A percentile compares a stretch with the other conserved stretches of the same genome.
Evolutionary conservation across 2,888 invertebrate genomes (phyloP).

Genomic region (Tetragnatha montana): DNA sequence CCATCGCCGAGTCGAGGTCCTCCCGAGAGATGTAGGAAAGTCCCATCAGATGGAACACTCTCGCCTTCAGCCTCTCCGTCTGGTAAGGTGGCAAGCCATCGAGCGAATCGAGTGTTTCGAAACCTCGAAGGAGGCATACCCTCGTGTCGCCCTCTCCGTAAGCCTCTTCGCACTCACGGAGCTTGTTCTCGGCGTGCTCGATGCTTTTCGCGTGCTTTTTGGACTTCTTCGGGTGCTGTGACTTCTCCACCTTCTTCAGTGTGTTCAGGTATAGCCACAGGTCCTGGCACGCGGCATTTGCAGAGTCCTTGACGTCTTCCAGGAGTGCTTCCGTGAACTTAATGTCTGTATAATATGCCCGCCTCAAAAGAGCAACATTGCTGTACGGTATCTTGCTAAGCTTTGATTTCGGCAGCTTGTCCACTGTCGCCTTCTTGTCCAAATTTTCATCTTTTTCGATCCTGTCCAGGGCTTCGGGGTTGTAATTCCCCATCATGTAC

Average conservation of each 20-base stretch:
- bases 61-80: no score
- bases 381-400: neutral
- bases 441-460: neutral
- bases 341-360: neutral
- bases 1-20: no score
- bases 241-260: neutral
- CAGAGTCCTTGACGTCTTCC: neutral
- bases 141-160: no score
- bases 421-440: neutral
- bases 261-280: conserved; percentile 34
- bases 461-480: no score
- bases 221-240: neutral
- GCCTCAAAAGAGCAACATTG: neutral
- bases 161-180: no score
- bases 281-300: neutral
- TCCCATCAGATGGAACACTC: no score
- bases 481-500: conserved; percentile 1
- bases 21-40: no score
- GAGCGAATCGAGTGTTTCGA: no score
- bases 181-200: neutral
- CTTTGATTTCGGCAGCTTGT: neutral
- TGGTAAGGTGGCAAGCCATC: no score
- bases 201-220: neutral
- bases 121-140: no score
- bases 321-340: conserved; percentile 16